Conservation (phyloP, 2,797 vertebrate genomes). For the Sebastes melanostomus region DNA sequence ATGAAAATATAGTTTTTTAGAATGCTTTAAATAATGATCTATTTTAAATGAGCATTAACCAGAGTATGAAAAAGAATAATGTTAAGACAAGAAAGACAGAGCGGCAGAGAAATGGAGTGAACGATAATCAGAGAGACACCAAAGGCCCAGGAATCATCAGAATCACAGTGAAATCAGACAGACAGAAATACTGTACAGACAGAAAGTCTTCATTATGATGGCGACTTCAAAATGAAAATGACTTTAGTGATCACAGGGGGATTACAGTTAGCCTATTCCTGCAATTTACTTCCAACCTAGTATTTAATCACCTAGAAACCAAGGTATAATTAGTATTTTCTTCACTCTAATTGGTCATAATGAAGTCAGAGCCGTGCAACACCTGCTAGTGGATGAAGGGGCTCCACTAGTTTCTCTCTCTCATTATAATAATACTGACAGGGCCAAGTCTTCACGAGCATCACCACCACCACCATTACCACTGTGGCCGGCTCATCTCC, state of each 20-base stretch:
- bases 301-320: slow-evolving; percentile 76
- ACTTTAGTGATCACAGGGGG: slow-evolving; percentile 68
- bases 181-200: slow-evolving; percentile 42
- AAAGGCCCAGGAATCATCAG: slow-evolving; percentile 17
- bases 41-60: background rate
- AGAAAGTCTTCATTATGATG: slow-evolving; percentile 60
- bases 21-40: background rate
- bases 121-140: slow-evolving; percentile 14
- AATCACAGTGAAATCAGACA: slow-evolving; percentile 45
- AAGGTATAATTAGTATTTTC: slow-evolving; percentile 76
- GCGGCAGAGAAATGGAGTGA: slow-evolving; percentile 2
- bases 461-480: slow-evolving; percentile 55
- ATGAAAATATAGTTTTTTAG: background rate
- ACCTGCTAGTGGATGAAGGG: slow-evolving; percentile 74
- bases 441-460: slow-evolving; percentile 57
- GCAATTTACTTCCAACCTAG: slow-evolving; percentile 75
- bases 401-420: slow-evolving; percentile 49
- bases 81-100: background rate
- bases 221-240: slow-evolving; percentile 72
- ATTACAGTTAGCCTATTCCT: slow-evolving; percentile 71
- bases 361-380: slow-evolving; percentile 69
- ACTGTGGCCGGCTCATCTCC: slow-evolving; percentile 74
- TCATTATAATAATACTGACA: slow-evolving; percentile 74
- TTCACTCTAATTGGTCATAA: slow-evolving; percentile 79
- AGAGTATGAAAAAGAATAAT: background rate